Evolutionary conservation across 2,797 vertebrate species (phyloP).

Genomic region (Poeciliopsis turneri): DNA sequence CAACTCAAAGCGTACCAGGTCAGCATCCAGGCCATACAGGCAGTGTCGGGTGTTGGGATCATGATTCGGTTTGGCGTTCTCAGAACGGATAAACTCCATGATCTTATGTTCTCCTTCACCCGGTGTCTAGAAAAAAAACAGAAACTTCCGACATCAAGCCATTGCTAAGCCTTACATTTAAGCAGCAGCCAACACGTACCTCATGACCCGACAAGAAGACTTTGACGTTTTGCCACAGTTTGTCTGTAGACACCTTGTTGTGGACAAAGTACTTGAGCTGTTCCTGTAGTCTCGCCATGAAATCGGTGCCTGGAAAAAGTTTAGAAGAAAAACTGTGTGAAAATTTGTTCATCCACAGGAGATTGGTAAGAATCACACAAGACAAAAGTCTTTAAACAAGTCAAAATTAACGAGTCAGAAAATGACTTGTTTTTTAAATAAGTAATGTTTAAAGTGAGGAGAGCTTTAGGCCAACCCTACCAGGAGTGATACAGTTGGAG

Average conservation of each 20-base stretch:
- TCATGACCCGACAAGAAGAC: constrained; percentile 98
- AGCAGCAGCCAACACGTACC: constrained; percentile 72
- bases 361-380: background rate
- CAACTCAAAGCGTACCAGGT: constrained; percentile 84
- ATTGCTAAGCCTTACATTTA: background rate
- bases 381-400: background rate
- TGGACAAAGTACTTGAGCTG: constrained; percentile 98
- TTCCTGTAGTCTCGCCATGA: constrained; percentile 95
- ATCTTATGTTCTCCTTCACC: constrained; percentile 99
- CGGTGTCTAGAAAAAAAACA: constrained; percentile 83
- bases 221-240: constrained; percentile 91
- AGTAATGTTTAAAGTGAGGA: background rate
- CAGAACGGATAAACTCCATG: constrained; percentile 98
- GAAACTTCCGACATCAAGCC: background rate
- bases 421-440: background rate
- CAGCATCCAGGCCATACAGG: constrained; percentile 98
- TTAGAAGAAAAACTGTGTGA: background rate
- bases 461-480: constrained; percentile 68
- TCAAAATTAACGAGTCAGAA: background rate
- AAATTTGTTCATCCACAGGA: too few relatives aligned
- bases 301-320: constrained; percentile 88
- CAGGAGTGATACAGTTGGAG: constrained; percentile 98
- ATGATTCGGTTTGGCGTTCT: constrained; percentile 87
- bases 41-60: constrained; percentile 96
- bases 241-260: constrained; percentile 94